These are phyloP conservation scores for Boloria euphrosyne DNA, from an alignment of 2,888 invertebrate species.

Conservation along the genomic window DNA sequence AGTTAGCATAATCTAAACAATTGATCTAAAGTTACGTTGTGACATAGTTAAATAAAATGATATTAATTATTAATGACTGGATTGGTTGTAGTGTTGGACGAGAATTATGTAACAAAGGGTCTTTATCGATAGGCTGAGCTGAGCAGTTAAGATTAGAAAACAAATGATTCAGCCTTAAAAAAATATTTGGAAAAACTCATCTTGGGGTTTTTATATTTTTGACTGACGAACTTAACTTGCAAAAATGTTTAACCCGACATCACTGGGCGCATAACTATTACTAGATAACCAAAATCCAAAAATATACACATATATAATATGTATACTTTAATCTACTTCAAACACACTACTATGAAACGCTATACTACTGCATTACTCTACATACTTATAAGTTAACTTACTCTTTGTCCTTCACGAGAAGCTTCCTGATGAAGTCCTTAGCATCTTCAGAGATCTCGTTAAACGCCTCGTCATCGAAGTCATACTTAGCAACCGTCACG, in stretches of 20 bases:
- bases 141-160: conserved; percentile 45
- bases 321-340: conserved; percentile 8
- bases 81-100: conserved; percentile 63
- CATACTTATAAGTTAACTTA: conserved; percentile 77
- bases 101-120: conserved; percentile 71
- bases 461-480: conserved; percentile 98
- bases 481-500: conserved; percentile 97
- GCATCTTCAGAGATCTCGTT: conserved; percentile 96
- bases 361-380: not conserved
- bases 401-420: conserved; percentile 96
- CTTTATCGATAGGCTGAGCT: conserved; percentile 72
- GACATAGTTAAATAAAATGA: conserved; percentile 25
- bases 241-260: conserved; percentile 20
- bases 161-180: conserved; percentile 24
- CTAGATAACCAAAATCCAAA: conserved; percentile 14
- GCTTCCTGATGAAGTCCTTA: conserved; percentile 96
- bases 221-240: conserved; percentile 7
- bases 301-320: conserved; percentile 14
- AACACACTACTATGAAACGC: conserved; percentile 6
- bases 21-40: conserved; percentile 21
- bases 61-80: conserved; percentile 56
- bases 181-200: conserved; percentile 16
- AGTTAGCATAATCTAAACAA: conserved; percentile 27
- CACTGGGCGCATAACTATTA: conserved; percentile 10
- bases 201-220: conserved; percentile 9